These are phyloP conservation scores for Megaceryle torquata DNA, from an alignment of 2,113 vertebrate species.

Conservation along the genomic window DNA sequence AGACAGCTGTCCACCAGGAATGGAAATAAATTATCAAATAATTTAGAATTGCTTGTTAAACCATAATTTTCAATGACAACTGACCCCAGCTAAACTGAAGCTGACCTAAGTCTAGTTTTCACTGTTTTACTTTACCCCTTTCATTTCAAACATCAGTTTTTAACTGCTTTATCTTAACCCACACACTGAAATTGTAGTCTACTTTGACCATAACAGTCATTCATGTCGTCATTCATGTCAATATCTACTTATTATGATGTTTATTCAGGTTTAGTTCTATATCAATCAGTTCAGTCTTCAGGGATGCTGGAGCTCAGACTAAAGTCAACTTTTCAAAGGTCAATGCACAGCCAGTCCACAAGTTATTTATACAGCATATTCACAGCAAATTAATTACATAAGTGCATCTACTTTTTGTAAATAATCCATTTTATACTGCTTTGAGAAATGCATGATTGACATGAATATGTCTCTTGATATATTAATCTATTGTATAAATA, in stretches of 20 bases:
- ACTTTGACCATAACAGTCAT: neutral
- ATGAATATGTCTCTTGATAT: neutral
- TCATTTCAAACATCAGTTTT: neutral
- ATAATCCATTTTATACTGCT: neutral
- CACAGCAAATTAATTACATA: neutral
- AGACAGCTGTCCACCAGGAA: neutral
- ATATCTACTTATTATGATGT: neutral
- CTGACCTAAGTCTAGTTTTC: neutral
- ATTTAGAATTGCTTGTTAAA: neutral
- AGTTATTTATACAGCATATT: neutral
- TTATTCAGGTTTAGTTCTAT: neutral
- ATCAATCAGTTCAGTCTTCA: neutral
- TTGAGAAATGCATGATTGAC: neutral
- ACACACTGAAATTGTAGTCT: neutral
- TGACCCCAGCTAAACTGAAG: neutral
- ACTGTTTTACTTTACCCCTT: neutral
- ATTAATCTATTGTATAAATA: neutral
- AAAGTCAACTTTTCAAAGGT: neutral
- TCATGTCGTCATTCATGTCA: neutral
- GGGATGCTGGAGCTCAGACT: neutral
- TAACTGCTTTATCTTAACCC: neutral
- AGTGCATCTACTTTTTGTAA: neutral
- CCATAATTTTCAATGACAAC: neutral
- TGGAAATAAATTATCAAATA: neutral
- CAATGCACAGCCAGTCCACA: neutral